phyloP scores from a whole-genome alignment of 1,140 invertebrate species.

The Eumeta japonica region DNA sequence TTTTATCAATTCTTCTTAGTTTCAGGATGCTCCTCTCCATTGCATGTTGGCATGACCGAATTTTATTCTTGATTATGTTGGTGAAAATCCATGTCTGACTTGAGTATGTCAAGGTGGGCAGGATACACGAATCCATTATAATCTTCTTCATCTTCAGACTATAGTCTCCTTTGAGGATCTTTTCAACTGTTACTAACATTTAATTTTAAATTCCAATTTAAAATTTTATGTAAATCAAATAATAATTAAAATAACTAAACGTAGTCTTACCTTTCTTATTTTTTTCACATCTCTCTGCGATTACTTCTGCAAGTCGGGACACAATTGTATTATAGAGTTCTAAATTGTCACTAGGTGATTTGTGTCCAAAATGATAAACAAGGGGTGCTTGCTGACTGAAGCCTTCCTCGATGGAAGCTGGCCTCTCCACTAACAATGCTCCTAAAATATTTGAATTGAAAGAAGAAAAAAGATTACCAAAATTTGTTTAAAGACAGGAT shows the following conservation, averaged over 20 bases:
- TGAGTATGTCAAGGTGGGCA: no score
- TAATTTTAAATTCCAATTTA: no score
- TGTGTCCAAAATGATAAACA: constrained; percentile 93
- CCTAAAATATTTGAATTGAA: constrained; percentile 61
- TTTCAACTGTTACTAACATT: no score
- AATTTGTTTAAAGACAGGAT: neutral
- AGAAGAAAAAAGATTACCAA: neutral
- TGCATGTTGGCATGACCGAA: no score
- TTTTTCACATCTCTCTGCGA: constrained; percentile 79
- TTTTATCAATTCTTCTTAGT: no score
- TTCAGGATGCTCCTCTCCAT: no score
- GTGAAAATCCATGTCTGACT: no score
- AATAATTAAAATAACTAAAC: constrained; percentile 12
- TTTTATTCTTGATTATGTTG: no score
- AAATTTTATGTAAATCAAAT: constrained; percentile 5
- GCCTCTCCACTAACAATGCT: constrained; percentile 85
- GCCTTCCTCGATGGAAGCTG: constrained; percentile 88
- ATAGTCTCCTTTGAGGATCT: no score
- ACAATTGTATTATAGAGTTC: constrained; percentile 86
- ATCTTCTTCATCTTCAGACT: no score
- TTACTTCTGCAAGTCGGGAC: constrained; percentile 80
- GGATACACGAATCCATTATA: no score
- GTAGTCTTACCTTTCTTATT: constrained; percentile 77
- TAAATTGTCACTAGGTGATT: constrained; percentile 73
- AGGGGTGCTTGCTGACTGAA: constrained; percentile 89